A percentile compares a stretch with the other conserved stretches of the same genome.
phyloP scores from a whole-genome alignment of 2,797 vertebrate species.

The Phyllotis vaccarum region DNA sequence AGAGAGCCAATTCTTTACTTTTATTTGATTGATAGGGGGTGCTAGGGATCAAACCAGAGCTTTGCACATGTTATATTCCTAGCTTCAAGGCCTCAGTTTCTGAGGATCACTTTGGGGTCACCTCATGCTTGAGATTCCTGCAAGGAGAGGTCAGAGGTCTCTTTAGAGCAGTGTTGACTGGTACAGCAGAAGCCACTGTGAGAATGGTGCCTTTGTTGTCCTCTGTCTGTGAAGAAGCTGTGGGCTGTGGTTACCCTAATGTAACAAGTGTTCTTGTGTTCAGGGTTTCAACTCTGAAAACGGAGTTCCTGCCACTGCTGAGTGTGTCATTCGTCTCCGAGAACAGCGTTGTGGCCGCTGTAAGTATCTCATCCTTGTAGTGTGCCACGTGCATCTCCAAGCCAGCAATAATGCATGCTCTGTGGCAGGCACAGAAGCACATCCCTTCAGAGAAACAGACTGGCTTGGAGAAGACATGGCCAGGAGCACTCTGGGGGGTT shows the following conservation, averaged over 20 bases:
- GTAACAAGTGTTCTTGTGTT: slow-evolving; percentile 86
- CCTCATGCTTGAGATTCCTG: slow-evolving; percentile 16
- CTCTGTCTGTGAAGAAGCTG: slow-evolving; percentile 24
- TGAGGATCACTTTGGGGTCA: background rate
- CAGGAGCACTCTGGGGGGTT: background rate
- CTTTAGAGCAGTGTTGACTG: background rate
- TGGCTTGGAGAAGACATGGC: background rate
- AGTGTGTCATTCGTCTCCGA: slow-evolving; percentile 98
- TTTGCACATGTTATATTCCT: background rate
- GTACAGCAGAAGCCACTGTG: background rate
- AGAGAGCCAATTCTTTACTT: background rate
- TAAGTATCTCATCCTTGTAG: slow-evolving; percentile 87
- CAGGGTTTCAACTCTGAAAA: slow-evolving; percentile 97
- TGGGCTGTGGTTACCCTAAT: background rate
- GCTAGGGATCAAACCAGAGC: background rate
- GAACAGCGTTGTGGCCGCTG: slow-evolving; percentile 98
- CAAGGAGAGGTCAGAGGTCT: background rate
- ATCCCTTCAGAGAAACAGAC: background rate
- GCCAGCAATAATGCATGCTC: background rate
- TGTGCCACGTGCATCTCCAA: background rate
- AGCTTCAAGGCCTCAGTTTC: background rate
- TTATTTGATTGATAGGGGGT: background rate
- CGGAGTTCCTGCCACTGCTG: slow-evolving; percentile 98
- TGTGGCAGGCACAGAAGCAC: background rate
- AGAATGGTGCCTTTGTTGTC: slow-evolving; percentile 61